A percentile compares a stretch with the other conserved stretches of the same genome.
These are phyloP conservation scores for Orthonychiurus folsomi DNA, from an alignment of 2,888 invertebrate species.

Conservation along the genomic window DNA sequence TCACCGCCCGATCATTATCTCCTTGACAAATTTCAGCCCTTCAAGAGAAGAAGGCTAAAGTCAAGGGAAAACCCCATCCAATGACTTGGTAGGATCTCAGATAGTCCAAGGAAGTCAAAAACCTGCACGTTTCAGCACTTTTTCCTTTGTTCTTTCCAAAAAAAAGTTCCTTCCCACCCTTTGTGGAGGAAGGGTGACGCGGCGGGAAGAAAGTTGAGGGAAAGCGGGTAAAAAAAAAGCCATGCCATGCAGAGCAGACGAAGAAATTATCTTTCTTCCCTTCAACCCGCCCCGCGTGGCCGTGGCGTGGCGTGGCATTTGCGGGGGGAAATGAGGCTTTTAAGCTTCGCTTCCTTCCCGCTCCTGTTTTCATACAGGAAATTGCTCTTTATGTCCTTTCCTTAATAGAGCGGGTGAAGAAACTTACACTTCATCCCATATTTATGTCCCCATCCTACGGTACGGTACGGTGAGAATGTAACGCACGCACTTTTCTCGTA, in stretches of 20 bases:
- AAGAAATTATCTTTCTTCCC: conserved; percentile 13
- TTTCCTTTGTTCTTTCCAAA: neutral
- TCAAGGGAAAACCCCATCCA: neutral
- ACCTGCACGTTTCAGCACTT: neutral
- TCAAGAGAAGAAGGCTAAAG: neutral
- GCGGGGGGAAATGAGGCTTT: conserved; percentile 34
- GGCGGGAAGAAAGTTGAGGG: neutral
- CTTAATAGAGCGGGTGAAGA: neutral
- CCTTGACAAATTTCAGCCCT: too few relatives aligned
- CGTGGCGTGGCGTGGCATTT: too few relatives aligned
- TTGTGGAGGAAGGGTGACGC: neutral
- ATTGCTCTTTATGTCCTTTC: conserved; percentile 23
- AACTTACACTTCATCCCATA: conserved; percentile 7
- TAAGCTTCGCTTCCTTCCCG: conserved; percentile 23
- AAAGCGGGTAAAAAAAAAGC: too few relatives aligned
- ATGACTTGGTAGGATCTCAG: too few relatives aligned
- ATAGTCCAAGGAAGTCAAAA: too few relatives aligned
- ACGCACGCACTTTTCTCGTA: too few relatives aligned
- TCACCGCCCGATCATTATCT: too few relatives aligned
- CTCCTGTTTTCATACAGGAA: conserved; percentile 25
- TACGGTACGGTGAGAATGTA: too few relatives aligned
- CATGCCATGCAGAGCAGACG: too few relatives aligned
- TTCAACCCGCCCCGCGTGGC: too few relatives aligned
- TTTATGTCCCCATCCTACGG: neutral
- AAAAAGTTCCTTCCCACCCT: neutral